Percentiles rank a stretch among this genome's conserved stretches.
These are phyloP conservation scores for Hydropsyche tenuis DNA, from an alignment of 1,140 invertebrate species.

Conservation along the genomic window DNA sequence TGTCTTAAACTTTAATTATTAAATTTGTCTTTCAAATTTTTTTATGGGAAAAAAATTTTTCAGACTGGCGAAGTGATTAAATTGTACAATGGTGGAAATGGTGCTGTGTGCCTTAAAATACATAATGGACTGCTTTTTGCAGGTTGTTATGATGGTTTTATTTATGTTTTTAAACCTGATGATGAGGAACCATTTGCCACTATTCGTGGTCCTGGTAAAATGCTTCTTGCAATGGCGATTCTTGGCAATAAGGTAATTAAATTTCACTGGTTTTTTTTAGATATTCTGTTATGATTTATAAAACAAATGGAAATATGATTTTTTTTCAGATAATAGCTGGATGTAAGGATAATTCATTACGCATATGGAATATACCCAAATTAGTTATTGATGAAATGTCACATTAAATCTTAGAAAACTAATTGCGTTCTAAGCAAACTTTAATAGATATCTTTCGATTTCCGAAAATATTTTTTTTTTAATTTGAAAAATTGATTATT, in stretches of 20 bases:
- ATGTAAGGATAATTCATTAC: constrained; percentile 67
- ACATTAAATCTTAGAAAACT: no score
- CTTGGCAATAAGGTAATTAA: constrained; percentile 66
- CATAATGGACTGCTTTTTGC: constrained; percentile 67
- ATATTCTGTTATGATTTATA: no score
- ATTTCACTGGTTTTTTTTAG: constrained; percentile 15
- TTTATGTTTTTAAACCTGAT: constrained; percentile 69
- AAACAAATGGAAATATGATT: constrained; percentile 31
- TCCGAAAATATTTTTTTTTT: no score
- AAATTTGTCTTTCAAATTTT: constrained; percentile 46
- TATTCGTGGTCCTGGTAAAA: constrained; percentile 69
- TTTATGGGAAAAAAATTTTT: constrained; percentile 34
- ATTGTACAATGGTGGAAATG: constrained; percentile 67
- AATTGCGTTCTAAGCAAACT: no score
- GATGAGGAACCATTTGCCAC: constrained; percentile 63
- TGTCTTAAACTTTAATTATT: no score
- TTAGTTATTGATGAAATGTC: constrained; percentile 57
- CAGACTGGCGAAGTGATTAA: constrained; percentile 66
- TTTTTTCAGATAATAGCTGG: constrained; percentile 69
- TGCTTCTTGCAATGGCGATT: constrained; percentile 70
- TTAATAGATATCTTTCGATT: no score
- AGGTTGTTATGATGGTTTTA: constrained; percentile 74
- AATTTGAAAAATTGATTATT: no score
- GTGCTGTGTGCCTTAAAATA: constrained; percentile 69
- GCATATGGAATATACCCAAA: constrained; percentile 66